Base-by-base conservation (phyloP, 1,140 invertebrate species). In the Heliothis subflexa region DNA sequence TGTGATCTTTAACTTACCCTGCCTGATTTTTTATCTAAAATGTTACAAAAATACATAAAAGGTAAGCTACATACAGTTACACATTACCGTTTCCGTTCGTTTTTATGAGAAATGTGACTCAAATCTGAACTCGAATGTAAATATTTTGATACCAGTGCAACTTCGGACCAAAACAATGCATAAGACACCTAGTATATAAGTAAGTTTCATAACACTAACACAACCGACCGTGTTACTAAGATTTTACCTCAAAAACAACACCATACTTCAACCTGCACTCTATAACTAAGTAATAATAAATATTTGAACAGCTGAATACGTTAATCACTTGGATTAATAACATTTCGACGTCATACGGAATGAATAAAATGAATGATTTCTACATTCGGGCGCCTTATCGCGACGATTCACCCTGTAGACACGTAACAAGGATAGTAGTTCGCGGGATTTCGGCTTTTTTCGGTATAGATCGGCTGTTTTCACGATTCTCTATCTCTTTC, bases 401-500 rank as follows among this genome's bases (percentile, higher is more conserved):
- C 50, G 45, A 28, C 40, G 11, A 18, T 16, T 47, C 5, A 5
- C 2, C 40, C 13, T 18, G 16, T n/a, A 66, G n/a, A 64, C 61
- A 64, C 50, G 62, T 77, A 40, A 54, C 28, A 64, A 40, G 70
- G 68, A 55, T 59, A 59, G 16, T n/a, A 18, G 0, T 28, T 78
- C 78, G 78, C 5, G 10, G 14, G 11, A 49, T 45, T 52, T 66
- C n/a, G n/a, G n/a, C n/a, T n/a, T n/a, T n/a, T n/a, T n/a, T n/a
- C 59, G 78, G 62, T 73, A 50, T 11, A n/a, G n/a, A 13, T 88
- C 88, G 85, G 83, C 47, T 71, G 54, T 75, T 82, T 79, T 78
- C 79, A 81, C 40, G 72, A 80, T 77, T 13, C 49, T 78, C 66
- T 55, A 25, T 89, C 89, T 81, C 84, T 66, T 52, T 91, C 82